Evolutionary conservation across 2,113 vertebrate species (phyloP).

Genomic region (Pteronura brasiliensis): DNA sequence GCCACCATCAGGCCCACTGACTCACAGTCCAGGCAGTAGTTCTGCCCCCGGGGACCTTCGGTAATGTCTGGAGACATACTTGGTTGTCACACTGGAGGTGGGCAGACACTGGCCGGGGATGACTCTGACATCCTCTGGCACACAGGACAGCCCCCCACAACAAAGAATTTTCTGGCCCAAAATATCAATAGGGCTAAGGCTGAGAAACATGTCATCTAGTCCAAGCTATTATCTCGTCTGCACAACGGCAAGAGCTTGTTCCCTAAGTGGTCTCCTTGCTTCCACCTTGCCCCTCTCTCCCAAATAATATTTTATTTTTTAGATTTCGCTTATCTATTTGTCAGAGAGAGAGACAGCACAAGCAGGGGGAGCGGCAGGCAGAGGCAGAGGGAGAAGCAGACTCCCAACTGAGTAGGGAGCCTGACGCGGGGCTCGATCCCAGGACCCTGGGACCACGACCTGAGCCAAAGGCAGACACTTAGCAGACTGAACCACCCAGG

Average conservation of each 20-base stretch:
- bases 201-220: not conserved
- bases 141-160: not conserved
- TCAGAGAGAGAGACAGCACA: too few species aligned
- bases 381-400: not conserved
- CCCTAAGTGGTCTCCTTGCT: not conserved
- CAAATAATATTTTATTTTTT: not conserved
- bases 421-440: fast-evolving
- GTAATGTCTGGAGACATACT: not conserved
- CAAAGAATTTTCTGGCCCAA: not conserved
- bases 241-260: not conserved
- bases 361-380: not conserved
- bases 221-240: not conserved
- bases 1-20: not conserved
- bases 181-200: not conserved
- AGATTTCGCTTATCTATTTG: not conserved
- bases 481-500: not conserved
- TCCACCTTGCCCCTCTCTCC: not conserved
- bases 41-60: not conserved
- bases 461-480: not conserved
- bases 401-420: not conserved
- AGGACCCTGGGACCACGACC: not conserved
- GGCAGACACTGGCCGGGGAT: not conserved
- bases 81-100: not conserved
- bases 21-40: not conserved
- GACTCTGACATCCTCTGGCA: not conserved